A percentile compares a stretch with the other conserved stretches of the same genome.
phyloP scores from a whole-genome alignment of 2,113 vertebrate species.

The Toxotes chatareus region DNA sequence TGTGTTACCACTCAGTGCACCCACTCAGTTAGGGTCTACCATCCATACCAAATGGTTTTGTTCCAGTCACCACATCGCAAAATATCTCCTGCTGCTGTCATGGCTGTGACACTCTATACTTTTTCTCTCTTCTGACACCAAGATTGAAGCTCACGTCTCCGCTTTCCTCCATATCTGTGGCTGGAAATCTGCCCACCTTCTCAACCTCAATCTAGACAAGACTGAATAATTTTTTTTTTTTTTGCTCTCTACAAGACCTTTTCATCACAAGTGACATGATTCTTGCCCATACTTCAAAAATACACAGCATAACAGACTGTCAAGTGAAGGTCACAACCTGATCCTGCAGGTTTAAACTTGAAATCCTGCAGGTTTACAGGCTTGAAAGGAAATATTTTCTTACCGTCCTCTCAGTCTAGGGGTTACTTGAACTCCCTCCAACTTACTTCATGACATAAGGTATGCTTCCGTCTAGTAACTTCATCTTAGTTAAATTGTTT shows the following conservation, averaged over 20 bases:
- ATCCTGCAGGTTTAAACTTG: conserved; percentile 13
- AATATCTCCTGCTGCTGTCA: neutral
- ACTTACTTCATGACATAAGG: neutral
- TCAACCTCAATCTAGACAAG: conserved; percentile 30
- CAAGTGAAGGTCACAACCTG: conserved; percentile 9
- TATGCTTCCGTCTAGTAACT: neutral
- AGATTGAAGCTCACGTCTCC: conserved; percentile 8
- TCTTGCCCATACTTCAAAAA: conserved; percentile 12
- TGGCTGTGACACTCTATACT: neutral
- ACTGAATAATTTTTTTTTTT: conserved; percentile 3
- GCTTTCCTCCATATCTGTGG: conserved; percentile 13
- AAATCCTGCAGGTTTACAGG: neutral
- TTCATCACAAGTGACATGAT: conserved; percentile 40
- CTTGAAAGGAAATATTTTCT: conserved; percentile 1
- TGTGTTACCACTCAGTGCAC: neutral
- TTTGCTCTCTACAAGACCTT: conserved; percentile 29
- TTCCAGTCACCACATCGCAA: neutral
- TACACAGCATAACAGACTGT: neutral
- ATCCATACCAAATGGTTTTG: neutral
- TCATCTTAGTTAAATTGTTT: neutral
- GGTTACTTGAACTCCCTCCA: neutral
- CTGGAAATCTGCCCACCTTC: conserved; percentile 40
- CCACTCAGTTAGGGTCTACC: neutral
- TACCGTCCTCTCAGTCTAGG: neutral
- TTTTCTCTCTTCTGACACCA: conserved; percentile 17